Conservation (phyloP, 2,113 vertebrate genomes). For the Grammomys dolichurus region DNA sequence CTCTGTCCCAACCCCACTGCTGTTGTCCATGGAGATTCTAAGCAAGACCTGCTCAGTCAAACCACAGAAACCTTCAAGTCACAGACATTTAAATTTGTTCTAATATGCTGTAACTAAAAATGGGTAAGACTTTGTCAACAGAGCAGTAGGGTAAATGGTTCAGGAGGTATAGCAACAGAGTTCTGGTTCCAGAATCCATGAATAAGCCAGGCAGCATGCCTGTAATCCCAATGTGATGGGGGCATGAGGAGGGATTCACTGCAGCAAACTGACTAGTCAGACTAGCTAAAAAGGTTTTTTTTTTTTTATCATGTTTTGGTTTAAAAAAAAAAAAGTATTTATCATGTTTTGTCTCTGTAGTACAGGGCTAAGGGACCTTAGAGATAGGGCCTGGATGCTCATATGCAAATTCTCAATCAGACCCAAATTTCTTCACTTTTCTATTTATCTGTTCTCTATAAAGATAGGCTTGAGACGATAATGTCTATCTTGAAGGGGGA, state of each 20-base stretch:
- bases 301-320: neutral
- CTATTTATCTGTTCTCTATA: neutral
- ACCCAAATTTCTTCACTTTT: neutral
- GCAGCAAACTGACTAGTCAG: neutral
- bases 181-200: neutral
- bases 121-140: too few species aligned
- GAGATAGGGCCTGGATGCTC: neutral
- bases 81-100: neutral
- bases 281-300: neutral
- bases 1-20: neutral
- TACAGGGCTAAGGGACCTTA: neutral
- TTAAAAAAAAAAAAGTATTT: neutral
- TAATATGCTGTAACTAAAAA: neutral
- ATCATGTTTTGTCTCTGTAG: rapidly evolving
- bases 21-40: rapidly evolving
- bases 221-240: neutral
- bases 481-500: neutral
- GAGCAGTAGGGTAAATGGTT: neutral
- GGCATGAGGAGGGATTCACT: too few species aligned
- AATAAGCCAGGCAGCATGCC: too few species aligned
- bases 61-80: neutral
- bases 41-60: neutral
- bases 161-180: neutral
- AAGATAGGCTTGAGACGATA: neutral
- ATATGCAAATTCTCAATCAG: neutral